Evolutionary conservation across 2,113 vertebrate species (phyloP).

Genomic region (Crypturellus undulatus): DNA sequence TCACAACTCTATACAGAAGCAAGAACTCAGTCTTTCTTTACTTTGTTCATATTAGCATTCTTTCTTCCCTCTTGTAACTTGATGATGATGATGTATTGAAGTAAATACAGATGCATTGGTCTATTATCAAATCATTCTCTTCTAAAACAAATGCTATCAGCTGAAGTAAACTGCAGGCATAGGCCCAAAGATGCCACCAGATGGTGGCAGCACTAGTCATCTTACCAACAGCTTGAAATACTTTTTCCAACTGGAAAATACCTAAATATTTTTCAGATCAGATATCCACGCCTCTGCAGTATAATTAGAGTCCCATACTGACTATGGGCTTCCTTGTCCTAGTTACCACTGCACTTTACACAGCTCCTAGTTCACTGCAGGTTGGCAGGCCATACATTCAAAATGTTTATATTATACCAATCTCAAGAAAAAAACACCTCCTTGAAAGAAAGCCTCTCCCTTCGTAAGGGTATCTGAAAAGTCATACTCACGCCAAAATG

Average conservation of each 20-base stretch:
- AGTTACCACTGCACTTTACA: not conserved
- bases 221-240: not conserved
- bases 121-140: not conserved
- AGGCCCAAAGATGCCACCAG: not conserved
- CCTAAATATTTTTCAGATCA: not conserved
- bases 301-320: not conserved
- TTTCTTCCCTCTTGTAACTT: not conserved
- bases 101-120: not conserved
- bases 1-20: not conserved
- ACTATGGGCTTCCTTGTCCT: not conserved
- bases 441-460: not conserved
- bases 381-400: not conserved
- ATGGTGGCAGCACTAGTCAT: not conserved
- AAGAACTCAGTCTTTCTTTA: not conserved
- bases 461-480: not conserved
- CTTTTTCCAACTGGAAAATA: not conserved
- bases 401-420: not conserved
- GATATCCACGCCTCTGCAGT: accelerated
- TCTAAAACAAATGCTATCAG: not conserved
- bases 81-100: not conserved
- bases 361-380: not conserved
- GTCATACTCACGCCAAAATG: constrained; percentile 93
- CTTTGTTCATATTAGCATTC: not conserved
- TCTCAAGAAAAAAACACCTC: not conserved
- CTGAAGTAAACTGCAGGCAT: not conserved